Evolutionary conservation across 1,140 invertebrate species (phyloP), one percentile per base, ranked within the genome.

Genomic region (Bemisia tabaci): DNA sequence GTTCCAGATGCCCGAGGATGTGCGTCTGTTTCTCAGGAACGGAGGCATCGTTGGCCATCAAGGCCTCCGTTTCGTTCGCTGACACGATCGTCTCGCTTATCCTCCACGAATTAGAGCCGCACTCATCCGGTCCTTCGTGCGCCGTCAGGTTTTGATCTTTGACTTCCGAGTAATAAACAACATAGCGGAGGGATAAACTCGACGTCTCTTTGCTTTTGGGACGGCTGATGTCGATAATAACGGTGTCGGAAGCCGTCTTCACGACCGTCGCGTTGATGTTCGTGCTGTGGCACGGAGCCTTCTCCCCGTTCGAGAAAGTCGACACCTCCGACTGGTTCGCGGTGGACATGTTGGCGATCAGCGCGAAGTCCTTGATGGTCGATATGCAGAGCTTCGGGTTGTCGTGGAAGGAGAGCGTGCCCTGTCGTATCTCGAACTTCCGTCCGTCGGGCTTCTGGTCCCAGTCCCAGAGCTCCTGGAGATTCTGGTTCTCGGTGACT

Each of bases 321-420:
- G 90, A 88, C 0, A 96, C 89, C 73, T 96, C 93, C 24, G 67
- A 62, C 39, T 69, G 64, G 12, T 60, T 69, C 12, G 64, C 60
- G 5, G 33, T 48, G 21, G 81, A 78, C n/a, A 89, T 62, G 0
- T 72, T 70, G 0, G 82, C 81, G 63, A 84, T 82, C 26, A 82
- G 75, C 2, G 79, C 74, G 2, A 92, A 76, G 17, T 78, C 78
- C 26, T 87, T 77, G 65, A 97, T 95, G 69, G 88, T 87, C 64
- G 85, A 77, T 2, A 85, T 78, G 76, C 96, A 98, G 0, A 98
- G 79, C 74, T 94, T 94, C n/a, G 91, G 89, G 77, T 98, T 98
- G 74, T 91, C 89, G 73, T 97, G 94, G 74, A 98, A 96, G 74
- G 89, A 91, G 0, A 97, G 79, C 26, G 82, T 84, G 2, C 92